These are phyloP conservation scores for Aphidius ervi DNA, from an alignment of 1,140 invertebrate genomes.

Conservation along the genomic window DNA sequence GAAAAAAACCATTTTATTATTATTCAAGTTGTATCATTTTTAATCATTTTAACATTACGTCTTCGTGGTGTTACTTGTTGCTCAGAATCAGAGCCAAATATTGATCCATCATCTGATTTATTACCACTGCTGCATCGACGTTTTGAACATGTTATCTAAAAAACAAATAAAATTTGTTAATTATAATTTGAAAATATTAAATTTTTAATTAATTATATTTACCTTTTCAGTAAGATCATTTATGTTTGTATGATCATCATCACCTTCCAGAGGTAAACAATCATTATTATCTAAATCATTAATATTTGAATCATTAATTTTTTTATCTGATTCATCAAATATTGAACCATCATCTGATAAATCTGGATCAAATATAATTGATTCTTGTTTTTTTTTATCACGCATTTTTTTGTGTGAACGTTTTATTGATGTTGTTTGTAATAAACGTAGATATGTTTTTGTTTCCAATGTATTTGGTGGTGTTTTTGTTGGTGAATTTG, in stretches of 20 bases:
- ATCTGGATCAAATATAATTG: slow-evolving; percentile 24
- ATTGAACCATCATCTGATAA: slow-evolving; percentile 45
- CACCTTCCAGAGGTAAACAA: neutral
- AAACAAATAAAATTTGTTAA: too few species aligned
- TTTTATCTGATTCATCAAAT: slow-evolving; percentile 36
- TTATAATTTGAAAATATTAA: neutral
- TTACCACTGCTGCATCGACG: slow-evolving; percentile 2
- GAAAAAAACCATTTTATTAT: too few species aligned
- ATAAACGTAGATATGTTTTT: slow-evolving; percentile 30
- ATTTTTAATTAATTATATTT: neutral
- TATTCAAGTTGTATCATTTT: too few species aligned
- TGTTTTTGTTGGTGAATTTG: slow-evolving; percentile 22
- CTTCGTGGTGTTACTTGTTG: too few species aligned
- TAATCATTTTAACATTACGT: too few species aligned
- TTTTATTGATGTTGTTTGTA: slow-evolving; percentile 42
- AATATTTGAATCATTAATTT: neutral
- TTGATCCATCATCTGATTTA: slow-evolving; percentile 31
- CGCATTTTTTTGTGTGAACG: slow-evolving; percentile 40
- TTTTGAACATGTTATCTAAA: neutral
- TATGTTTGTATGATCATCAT: neutral
- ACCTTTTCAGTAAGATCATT: neutral
- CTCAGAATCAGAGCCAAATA: slow-evolving; percentile 26
- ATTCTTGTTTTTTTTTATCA: slow-evolving; percentile 28
- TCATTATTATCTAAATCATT: slow-evolving; percentile 1
- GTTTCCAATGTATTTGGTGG: slow-evolving; percentile 39